phyloP scores from a whole-genome alignment of 2,113 vertebrate genomes.

The Procavia capensis region DNA sequence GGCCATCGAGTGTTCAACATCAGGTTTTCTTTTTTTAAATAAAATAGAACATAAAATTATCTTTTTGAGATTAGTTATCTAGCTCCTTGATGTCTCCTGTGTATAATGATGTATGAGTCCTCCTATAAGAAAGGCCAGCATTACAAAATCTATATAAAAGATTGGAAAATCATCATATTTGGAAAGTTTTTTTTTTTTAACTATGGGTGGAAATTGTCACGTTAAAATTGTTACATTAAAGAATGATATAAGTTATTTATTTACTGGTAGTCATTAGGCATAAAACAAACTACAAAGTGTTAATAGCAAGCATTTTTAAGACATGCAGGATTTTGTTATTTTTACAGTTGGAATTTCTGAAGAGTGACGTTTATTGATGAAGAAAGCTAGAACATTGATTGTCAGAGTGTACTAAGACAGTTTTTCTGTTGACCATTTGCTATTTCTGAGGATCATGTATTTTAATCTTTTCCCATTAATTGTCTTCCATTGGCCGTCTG shows the following conservation, averaged over 20 bases:
- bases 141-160: constrained; percentile 16
- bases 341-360: neutral
- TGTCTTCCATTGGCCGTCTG: neutral
- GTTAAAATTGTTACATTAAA: constrained; percentile 33
- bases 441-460: no score
- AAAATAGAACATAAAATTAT: constrained; percentile 31
- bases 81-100: neutral
- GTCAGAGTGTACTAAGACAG: neutral
- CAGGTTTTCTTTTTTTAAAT: neutral
- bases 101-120: neutral
- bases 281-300: neutral
- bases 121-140: neutral
- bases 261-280: neutral
- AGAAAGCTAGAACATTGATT: neutral
- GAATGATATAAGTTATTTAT: neutral
- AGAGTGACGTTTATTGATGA: neutral
- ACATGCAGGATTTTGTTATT: neutral
- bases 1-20: neutral
- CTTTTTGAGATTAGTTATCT: neutral
- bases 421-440: neutral
- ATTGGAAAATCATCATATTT: neutral
- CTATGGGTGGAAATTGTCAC: neutral
- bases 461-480: neutral
- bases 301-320: neutral
- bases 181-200: neutral